Base-by-base conservation (phyloP, 2,113 vertebrate genomes). In the Solea solea region DNA sequence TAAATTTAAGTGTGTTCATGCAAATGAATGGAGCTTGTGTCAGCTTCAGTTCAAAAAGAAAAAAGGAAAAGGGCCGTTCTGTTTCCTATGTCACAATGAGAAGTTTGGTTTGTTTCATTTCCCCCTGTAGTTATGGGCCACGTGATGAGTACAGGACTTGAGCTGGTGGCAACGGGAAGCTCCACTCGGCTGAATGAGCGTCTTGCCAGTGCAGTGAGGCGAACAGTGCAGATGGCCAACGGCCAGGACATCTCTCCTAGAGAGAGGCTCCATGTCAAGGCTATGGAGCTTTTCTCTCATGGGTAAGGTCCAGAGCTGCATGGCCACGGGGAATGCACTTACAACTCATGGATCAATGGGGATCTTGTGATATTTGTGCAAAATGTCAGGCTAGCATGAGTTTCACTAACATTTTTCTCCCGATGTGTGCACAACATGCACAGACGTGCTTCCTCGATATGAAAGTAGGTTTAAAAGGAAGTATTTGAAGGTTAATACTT, bases 61-160 rank as follows among this genome's bases (percentile, higher is more conserved):
- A 34, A 34, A 34, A 34, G 34, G 34, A 6, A 34, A 34, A 34
- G 5, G 3, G 3, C 34, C 5, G 34, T 34, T 34, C 5, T 34
- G 34, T 34, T 34, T 34, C 34, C 1, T 34, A 34, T 2, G 34
- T 34, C 34, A 34, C 34, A 34, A 3, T 34, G 34, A 34, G 5
- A 34, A 34, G 1, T 34, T 34, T 34, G 34, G 3, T 34, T 34
- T 34, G 34, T 34, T 34, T 34, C 5, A 34, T 34, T 21, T 34
- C 45, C 10, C 49, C 44, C n/a, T 71, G 53, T 62, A 99, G 98
- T 91, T 0, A 96, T 99, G 98, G 97, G 98, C 7, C 94, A 96
- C 0, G 95, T 95, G 88, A 91, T 98, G 25, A 78, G 92, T 1
- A 96, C 94, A 0, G 97, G 97, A 2, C 84, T 98, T 58, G 82